Base-by-base conservation (phyloP, 2,888 invertebrate species). In the Amiota minor region DNA sequence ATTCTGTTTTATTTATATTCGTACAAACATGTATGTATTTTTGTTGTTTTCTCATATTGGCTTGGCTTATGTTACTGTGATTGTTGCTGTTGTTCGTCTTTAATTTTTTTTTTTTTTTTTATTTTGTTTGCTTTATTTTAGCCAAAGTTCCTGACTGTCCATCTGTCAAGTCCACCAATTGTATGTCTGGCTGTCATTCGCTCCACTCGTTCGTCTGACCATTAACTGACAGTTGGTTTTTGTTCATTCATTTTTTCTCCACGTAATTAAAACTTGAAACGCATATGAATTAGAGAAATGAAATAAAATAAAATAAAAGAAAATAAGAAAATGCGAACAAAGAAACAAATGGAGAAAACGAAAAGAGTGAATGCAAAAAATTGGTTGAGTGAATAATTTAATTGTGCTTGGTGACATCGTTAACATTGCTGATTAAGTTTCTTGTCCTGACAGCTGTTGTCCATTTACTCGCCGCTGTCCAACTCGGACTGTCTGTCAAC, bases 231-330 rank as follows among this genome's bases (percentile, higher is more conserved):
- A 20, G 18, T 76, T 71, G 72, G 70, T 74, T 73, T 74, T 56
- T 73, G 20, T 47, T 59, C 46, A 65, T 71, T 64, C 49, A 71
- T 74, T 72, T 70, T 65, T 53, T 56, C 70, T 81, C 85, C 88
- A 86, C 87, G 87, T 88, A 88, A 88, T 87, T 88, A 88, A 87
- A 88, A 87, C 88, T 87, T 83, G 88, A 86, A 86, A 84, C 86
- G 87, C 88, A 88, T 87, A 88, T 87, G 83, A 87, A 87, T 88
- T 88, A 87, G 88, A 86, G 87, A 83, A 85, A 82, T 74, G 78
- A 76, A 59, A 59, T 16, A 18, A 62, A 67, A 67, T 50, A 50
- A 67, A 67, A 67, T 20, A 68, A 53, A 23, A 68, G 2, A 67
- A 12, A 56, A 55, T 61, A 59, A n/a, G 20, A n/a, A 70, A 73